Evolutionary conservation across 2,888 invertebrate species (phyloP), one percentile per base, ranked within the genome.

Genomic region (Horisme vitalbata): DNA sequence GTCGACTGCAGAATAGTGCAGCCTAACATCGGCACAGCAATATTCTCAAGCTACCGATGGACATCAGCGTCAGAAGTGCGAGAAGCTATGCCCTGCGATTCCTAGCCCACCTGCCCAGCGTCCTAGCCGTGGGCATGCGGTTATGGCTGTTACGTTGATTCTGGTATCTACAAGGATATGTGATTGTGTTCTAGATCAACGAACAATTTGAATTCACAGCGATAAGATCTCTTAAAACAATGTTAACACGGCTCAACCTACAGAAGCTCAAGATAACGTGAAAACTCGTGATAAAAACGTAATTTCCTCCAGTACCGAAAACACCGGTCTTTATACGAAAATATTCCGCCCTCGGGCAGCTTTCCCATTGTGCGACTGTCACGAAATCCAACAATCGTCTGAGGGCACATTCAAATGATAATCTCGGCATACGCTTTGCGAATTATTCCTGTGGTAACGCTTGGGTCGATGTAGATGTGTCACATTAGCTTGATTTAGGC

Each of bases 321-420:
- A 73, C 76, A 77, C 65, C 61, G 69, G 69, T 69, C 68, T 78
- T 78, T 78, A 77, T 78, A 73, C 68, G 61, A 77, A 78, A 81
- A 82, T 80, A 79, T 83, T 83, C 77, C 65, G 73, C 75, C 70
- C 60, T 63, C 50, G 74, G 76, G 70, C 67, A 71, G 68, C 68
- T 63, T 71, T 69, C 70, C 77, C 83, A 83, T 84, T 84, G 82
- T 84, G 72, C 70, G 65, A 75, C 72, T 82, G 84, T 81, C 84
- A 83, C 77, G 75, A 71, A 76, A 79, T 80, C 80, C 76, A 71
- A 83, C 85, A 81, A 82, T 82, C 82, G 83, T 84, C 84, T 82
- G 75, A 82, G 82, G 83, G 81, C 75, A 83, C 78, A 86, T 87
- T 85, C 83, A 86, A 83, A 86, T 86, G 83, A 88, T 86, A 87